These are phyloP conservation scores for Orycteropus afer DNA, from an alignment of 2,113 vertebrate species.

Conservation along the genomic window DNA sequence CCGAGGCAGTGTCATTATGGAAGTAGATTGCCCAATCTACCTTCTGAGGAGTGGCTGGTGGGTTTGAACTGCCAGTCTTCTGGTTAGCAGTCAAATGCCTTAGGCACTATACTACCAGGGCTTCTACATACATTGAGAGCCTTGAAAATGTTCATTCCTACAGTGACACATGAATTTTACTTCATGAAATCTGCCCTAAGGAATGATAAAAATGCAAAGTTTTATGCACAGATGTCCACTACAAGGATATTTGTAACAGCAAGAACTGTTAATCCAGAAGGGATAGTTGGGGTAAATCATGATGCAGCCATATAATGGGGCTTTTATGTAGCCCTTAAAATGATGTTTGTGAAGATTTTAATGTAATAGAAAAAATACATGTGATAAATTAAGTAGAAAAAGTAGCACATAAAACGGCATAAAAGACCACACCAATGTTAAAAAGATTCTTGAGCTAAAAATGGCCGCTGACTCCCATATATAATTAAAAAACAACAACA, in stretches of 20 bases:
- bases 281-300: conserved; percentile 26
- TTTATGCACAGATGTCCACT: neutral
- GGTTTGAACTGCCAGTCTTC: too few species aligned
- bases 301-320: neutral
- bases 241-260: conserved; percentile 5
- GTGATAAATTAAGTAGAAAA: conserved; percentile 25
- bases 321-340: conserved; percentile 34
- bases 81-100: too few species aligned
- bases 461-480: neutral
- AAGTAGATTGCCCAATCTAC: too few species aligned
- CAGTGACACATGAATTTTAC: neutral
- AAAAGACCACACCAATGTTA: neutral
- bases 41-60: too few species aligned
- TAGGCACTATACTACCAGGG: too few species aligned
- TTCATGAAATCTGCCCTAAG: neutral
- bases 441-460: conserved; percentile 24
- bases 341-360: neutral
- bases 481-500: conserved; percentile 4
- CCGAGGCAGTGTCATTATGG: too few species aligned
- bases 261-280: conserved; percentile 19
- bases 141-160: neutral
- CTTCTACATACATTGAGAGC: neutral
- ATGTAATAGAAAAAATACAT: conserved; percentile 7
- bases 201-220: conserved; percentile 3
- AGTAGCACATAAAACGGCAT: conserved; percentile 7